Base-by-base conservation (phyloP, 2,113 vertebrate genomes). In the Micronycteris hirsuta region DNA sequence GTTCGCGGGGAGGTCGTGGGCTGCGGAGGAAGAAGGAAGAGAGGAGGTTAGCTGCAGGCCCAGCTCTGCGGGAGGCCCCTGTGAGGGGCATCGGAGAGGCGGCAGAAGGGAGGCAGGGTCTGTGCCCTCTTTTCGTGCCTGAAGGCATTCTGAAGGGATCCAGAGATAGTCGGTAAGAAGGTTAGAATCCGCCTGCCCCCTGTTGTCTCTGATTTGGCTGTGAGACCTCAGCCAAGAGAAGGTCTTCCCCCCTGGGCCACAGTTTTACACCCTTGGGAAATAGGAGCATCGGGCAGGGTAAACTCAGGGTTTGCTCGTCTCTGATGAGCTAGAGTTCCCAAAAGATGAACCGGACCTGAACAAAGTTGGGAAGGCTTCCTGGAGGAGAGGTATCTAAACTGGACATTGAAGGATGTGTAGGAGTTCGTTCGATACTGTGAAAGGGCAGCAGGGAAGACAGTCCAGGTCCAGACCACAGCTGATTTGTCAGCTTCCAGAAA, bases 1-100 rank as follows among this genome's bases (percentile, higher is more conserved):
- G 98, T 97, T 99, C 94, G 99, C 98, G 85, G 99, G 99, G 97
- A 99, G 98, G 96, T 99, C 99, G 1, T 99, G 99, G 98, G 99
- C 99, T 99, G 99, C 20, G 92, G 97, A 96, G 93, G 91, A 93
- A 97, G 47, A 97, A 97, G 67, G 74, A 73, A 81, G 20, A 84
- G 7, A 76, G 45, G n/a, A 2, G 0, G 43, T 97, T 83, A 98
- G 92, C 7, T 7, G 41, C 0, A 1, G 0, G 22, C 2, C 43
- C 1, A 3, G 41, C 19, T 16, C 52, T 13, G 13, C 0, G 2
- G 33, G 82, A 45, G 9, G 81, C 41, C 65, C 43, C 17, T 0
- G 4, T 0, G 9, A 0, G 20, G 45, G 52, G 15, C 38, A 2
- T 9, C n/a, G 24, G 81, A 78, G 71, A 93, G 77, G 77, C 28